Base-by-base conservation (phyloP, 1,140 invertebrate genomes). In the Tetramorium simillimum region DNA sequence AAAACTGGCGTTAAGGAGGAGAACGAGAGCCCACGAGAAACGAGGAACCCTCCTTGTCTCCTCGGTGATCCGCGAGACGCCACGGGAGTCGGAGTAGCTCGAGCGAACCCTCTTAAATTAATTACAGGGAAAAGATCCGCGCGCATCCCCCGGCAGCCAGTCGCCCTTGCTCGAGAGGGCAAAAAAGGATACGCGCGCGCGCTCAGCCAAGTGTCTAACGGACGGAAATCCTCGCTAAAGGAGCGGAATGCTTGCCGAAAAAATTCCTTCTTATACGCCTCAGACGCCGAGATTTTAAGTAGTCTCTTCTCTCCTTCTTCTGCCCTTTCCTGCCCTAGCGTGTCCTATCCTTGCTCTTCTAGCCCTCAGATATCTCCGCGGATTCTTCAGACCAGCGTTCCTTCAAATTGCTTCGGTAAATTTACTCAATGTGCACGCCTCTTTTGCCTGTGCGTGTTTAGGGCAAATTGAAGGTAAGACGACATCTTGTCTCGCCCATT, bases 91-190 rank as follows among this genome's bases (percentile, higher is more conserved):
- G 77, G 85, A 92, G 91, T 89, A 90, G 89, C 91, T 92, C 89
- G 88, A 90, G 78, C 86, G 90, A 92, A 92, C 93, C 93, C 93
- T 93, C 93, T 94, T 93, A 94, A 94, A 94, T 94, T 94, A 93
- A 94, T 94, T 94, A 93, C 93, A 93, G 92, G 92, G 93, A 94
- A 94, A 93, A 93, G 93, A 94, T 93, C 90, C 93, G 91, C 86
- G 88, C 87, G 81, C 89, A 93, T 93, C 91, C 92, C 67, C n/a
- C 67, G 87, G 40, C 67, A 65, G 43, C 40, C 75, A 91, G 76
- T 24, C 56, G 53, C 67, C 82, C 89, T 88, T 72, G 69, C 58
- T 53, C 65, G 62, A 90, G 86, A 90, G 85, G 58, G 72, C 76
- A 85, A 91, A 86, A 28, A 73, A 89, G 89, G 90, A 82, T 91